These are phyloP conservation scores for Syrista parreyssii DNA, from an alignment of 2,888 invertebrate species.

Conservation along the genomic window DNA sequence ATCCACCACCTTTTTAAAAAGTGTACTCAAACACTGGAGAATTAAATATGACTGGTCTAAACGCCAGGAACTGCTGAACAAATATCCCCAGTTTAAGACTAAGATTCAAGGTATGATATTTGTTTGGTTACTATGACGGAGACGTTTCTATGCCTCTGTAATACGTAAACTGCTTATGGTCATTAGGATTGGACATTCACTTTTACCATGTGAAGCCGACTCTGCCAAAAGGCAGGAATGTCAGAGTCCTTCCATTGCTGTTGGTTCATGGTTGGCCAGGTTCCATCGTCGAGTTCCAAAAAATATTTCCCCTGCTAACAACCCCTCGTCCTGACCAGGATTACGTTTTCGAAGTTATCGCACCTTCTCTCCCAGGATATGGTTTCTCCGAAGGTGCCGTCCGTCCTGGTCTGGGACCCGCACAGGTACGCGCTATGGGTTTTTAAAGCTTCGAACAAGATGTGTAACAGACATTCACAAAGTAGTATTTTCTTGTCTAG, in stretches of 20 bases:
- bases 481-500: conserved; percentile 36
- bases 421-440: neutral
- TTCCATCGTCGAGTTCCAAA: conserved; percentile 83
- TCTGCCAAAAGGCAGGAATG: conserved; percentile 48
- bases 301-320: conserved; percentile 76
- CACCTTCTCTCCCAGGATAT: conserved; percentile 77
- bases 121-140: neutral
- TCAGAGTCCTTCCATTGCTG: conserved; percentile 74
- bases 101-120: conserved; percentile 74
- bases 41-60: conserved; percentile 79
- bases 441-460: neutral
- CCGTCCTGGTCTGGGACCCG: conserved; percentile 60
- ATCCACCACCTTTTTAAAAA: conserved; percentile 75
- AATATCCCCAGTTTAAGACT: conserved; percentile 80
- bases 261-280: conserved; percentile 90
- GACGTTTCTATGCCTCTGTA: no score
- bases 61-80: conserved; percentile 78
- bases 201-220: conserved; percentile 77
- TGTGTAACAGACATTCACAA: neutral
- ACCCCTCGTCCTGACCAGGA: conserved; percentile 67
- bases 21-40: conserved; percentile 83
- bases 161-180: no score
- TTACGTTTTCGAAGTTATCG: conserved; percentile 77
- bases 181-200: conserved; percentile 76
- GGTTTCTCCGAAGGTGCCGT: conserved; percentile 74